Conservation (phyloP, 2,888 invertebrate species). For the Erpobdella octoculata region DNA sequence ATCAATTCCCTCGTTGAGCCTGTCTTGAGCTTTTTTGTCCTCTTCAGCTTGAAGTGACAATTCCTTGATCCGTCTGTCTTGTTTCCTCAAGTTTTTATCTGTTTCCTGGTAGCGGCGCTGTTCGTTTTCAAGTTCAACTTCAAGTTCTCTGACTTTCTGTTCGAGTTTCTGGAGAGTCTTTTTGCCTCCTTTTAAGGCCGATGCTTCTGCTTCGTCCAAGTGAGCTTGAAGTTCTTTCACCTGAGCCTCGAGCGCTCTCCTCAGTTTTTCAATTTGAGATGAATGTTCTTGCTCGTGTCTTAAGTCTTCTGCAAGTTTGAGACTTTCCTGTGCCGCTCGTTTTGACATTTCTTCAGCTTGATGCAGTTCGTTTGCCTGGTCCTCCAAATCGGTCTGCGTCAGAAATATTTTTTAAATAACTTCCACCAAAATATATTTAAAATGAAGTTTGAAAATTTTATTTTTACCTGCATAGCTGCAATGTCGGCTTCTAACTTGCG, state of each 20-base stretch:
- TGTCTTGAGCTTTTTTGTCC: constrained; percentile 25
- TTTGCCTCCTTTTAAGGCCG: constrained; percentile 79
- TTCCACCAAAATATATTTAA: background rate
- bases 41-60: constrained; percentile 25
- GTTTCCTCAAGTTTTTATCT: constrained; percentile 94
- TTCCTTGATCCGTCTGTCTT: constrained; percentile 60
- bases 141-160: constrained; percentile 59
- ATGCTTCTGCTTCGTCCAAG: constrained; percentile 90
- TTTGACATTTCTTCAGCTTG: constrained; percentile 76
- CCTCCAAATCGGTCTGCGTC: constrained; percentile 80
- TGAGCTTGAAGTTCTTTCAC: constrained; percentile 91
- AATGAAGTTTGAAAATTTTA: background rate
- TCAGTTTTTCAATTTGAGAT: constrained; percentile 84
- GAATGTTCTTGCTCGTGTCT: constrained; percentile 84
- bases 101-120: constrained; percentile 97
- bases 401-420: background rate
- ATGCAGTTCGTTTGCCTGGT: constrained; percentile 95
- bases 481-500: constrained; percentile 97
- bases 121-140: constrained; percentile 87
- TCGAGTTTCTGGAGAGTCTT: constrained; percentile 97
- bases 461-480: constrained; percentile 67
- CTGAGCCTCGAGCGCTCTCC: constrained; percentile 93
- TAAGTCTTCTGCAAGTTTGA: constrained; percentile 93
- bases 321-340: constrained; percentile 66
- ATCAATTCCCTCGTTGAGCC: constrained; percentile 1